phyloP scores from a whole-genome alignment of 2,797 vertebrate genomes.

The Sebastes flavidus region DNA sequence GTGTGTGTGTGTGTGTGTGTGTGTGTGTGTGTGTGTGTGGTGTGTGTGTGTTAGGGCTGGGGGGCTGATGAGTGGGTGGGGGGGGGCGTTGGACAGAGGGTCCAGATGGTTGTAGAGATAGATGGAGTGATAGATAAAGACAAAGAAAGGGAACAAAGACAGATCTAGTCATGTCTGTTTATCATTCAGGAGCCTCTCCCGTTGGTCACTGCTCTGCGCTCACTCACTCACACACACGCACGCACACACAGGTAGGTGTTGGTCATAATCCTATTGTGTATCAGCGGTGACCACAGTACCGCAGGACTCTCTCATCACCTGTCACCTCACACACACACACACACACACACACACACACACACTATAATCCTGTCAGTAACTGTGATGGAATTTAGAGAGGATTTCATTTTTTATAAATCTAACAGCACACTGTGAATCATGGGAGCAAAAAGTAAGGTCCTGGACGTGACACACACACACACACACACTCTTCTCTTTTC shows the following conservation, averaged over 20 bases:
- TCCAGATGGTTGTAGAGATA: conserved; percentile 48
- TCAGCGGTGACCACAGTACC: conserved; percentile 57
- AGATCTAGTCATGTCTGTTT: conserved; percentile 20
- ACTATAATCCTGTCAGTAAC: conserved; percentile 63
- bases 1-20: neutral
- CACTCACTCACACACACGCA: conserved; percentile 14
- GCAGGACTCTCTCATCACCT: conserved; percentile 56
- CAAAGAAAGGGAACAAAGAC: conserved; percentile 21
- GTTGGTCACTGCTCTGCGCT: conserved; percentile 38
- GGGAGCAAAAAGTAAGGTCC: conserved; percentile 24
- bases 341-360: conserved; percentile 17
- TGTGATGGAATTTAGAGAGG: conserved; percentile 57
- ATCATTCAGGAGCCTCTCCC: conserved; percentile 39
- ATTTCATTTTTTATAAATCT: conserved; percentile 43
- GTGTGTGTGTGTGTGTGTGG: neutral
- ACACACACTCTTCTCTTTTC: neutral
- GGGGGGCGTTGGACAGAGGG: neutral
- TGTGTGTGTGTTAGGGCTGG: neutral
- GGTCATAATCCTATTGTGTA: conserved; percentile 69
- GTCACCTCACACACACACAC: conserved; percentile 33
- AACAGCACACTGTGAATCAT: conserved; percentile 39
- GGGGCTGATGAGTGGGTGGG: neutral
- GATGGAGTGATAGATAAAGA: conserved; percentile 34
- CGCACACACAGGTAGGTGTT: conserved; percentile 42
- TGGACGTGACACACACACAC: neutral